Percentiles rank a stretch among this genome's conserved stretches.
Evolutionary conservation across 2,888 invertebrate genomes (phyloP).

Genomic region (Rugalucina vietnamica): DNA sequence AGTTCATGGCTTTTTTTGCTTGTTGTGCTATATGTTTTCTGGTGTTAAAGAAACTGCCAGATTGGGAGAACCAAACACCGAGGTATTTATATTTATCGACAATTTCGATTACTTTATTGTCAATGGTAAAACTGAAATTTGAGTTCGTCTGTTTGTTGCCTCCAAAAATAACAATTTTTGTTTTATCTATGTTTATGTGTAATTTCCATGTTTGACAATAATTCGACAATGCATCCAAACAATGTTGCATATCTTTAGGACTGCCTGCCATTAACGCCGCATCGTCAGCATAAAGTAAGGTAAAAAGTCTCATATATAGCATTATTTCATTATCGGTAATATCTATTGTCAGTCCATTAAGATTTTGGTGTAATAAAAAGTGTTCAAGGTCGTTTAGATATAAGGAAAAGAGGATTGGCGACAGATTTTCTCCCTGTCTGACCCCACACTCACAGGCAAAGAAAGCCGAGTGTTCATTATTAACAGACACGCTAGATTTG

Average conservation of each 20-base stretch:
- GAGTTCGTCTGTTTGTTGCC: background rate
- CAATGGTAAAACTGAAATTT: background rate
- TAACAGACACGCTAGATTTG: conserved; percentile 23
- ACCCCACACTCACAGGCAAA: conserved; percentile 30
- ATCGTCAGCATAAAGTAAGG: conserved; percentile 48
- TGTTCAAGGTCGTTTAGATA: conserved; percentile 32
- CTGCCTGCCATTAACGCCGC: conserved; percentile 36
- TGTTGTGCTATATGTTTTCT: background rate
- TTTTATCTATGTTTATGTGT: conserved; percentile 33
- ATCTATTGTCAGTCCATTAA: background rate
- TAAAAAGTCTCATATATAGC: background rate
- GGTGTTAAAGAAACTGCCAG: too few species aligned
- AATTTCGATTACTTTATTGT: background rate
- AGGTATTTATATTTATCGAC: conserved; percentile 16
- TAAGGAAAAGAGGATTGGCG: conserved; percentile 28
- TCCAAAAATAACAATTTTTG: conserved; percentile 37
- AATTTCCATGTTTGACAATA: conserved; percentile 48
- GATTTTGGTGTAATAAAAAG: background rate
- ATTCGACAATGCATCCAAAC: conserved; percentile 28
- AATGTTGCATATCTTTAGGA: conserved; percentile 22
- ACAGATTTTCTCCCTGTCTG: conserved; percentile 32
- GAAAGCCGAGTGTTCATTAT: background rate
- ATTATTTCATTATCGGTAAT: background rate
- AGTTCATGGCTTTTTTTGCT: conserved; percentile 3
- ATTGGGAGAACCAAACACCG: background rate